phyloP scores from a whole-genome alignment of 2,888 invertebrate genomes.

The Eristalinus sepulchralis region DNA sequence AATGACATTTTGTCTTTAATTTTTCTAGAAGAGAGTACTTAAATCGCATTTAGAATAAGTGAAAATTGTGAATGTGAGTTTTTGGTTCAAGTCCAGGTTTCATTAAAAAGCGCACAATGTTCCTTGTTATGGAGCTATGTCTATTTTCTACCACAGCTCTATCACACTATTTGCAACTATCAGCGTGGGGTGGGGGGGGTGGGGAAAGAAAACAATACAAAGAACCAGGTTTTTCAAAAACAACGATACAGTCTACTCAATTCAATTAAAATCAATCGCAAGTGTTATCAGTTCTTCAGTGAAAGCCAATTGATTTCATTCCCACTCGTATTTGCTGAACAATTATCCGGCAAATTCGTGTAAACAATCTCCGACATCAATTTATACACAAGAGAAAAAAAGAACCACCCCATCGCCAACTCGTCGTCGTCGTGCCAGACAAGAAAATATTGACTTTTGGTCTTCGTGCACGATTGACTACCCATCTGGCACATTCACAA shows the following conservation, averaged over 20 bases:
- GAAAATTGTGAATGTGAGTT: too few species aligned
- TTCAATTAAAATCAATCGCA: slow-evolving; percentile 26
- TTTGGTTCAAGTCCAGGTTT: too few species aligned
- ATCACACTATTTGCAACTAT: too few species aligned
- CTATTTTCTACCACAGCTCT: too few species aligned
- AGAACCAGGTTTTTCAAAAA: neutral
- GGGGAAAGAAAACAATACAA: too few species aligned
- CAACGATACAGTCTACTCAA: neutral
- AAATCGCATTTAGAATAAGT: too few species aligned
- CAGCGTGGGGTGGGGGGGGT: too few species aligned
- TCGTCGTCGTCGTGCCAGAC: neutral
- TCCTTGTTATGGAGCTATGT: too few species aligned
- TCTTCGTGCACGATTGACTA: neutral
- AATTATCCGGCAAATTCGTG: slow-evolving; percentile 16
- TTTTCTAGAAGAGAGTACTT: too few species aligned
- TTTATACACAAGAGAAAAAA: slow-evolving; percentile 18
- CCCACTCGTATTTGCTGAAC: slow-evolving; percentile 15
- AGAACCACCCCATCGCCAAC: neutral
- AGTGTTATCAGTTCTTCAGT: slow-evolving; percentile 21
- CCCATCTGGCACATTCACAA: too few species aligned
- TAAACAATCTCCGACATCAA: slow-evolving; percentile 26
- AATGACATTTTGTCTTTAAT: too few species aligned
- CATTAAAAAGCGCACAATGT: too few species aligned
- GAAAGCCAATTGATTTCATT: slow-evolving; percentile 29
- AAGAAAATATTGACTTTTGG: slow-evolving; percentile 23